Evolutionary conservation across 2,888 invertebrate genomes (phyloP), one percentile per base, ranked within the genome.

Genomic region (Tigriopus californicus): DNA sequence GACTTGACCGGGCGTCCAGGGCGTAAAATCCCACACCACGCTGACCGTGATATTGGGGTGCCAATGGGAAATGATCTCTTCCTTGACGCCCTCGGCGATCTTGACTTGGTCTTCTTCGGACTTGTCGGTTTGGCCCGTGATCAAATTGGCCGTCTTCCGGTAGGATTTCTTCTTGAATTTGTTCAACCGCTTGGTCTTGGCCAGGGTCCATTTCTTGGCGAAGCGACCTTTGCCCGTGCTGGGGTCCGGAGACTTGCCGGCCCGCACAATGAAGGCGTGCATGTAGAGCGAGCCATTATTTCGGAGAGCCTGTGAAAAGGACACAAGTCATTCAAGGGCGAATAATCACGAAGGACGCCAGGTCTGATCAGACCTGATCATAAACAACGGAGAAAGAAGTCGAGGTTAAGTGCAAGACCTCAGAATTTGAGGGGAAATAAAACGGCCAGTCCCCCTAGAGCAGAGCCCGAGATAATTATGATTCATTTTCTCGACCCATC

Each of bases 41-140:
- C 91, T 95, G 57, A 99, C 75, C 0, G 98, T 98, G 67, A 98
- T 72, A 74, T 99, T 99, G 4, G 95, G 94, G 78, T 99, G 98
- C 97, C 98, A 99, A 71, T 95, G 95, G 1, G 95, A 94, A 0
- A 97, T 76, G 61, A 97, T 84, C 73, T 94, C 91, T 67, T 84
- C 84, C 67, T 80, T 81, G 68, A 82, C 74, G 58, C 80, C 77
- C 66, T 83, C 82, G 42, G 82, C 79, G 77, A 87, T 84, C 71
- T 78, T 75, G 61, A 79, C 68, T 60, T 22, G 25, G 57, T 78
- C 80, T 68, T 85, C 83, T 62, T 78, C 79, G 62, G 82, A 80
- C 62, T 82, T 81, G 64, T 82, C 80, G 40, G 85, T 86, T 72
- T 84, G 81, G 1, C 98, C 97, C 18, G 95, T 97, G 63, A 99